Evolutionary conservation across 2,113 vertebrate species (phyloP).

Genomic region (Cyprinodon tularosa): DNA sequence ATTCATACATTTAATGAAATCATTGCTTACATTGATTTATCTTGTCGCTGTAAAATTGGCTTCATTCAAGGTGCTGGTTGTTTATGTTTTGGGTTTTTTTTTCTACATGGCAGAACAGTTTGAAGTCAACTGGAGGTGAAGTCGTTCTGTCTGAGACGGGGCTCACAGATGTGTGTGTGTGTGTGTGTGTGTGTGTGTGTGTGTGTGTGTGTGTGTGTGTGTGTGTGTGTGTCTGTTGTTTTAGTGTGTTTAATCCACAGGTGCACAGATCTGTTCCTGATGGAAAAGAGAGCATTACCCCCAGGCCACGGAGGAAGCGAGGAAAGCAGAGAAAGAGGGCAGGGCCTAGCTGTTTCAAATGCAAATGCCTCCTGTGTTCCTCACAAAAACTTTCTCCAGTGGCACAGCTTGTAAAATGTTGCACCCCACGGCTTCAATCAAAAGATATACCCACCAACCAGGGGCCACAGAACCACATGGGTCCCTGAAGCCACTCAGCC

Average conservation of each 20-base stretch:
- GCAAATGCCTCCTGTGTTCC: constrained; percentile 74
- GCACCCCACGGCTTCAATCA: constrained; percentile 74
- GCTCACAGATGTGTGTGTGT: constrained; percentile 63
- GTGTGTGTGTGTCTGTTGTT: constrained; percentile 28
- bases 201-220: constrained; percentile 18
- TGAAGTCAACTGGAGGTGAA: constrained; percentile 56
- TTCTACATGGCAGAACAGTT: constrained; percentile 17
- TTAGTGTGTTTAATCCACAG: constrained; percentile 74
- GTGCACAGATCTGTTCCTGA: constrained; percentile 71
- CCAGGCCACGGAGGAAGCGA: constrained; percentile 66
- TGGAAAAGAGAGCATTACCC: constrained; percentile 76
- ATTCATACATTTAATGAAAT: not conserved
- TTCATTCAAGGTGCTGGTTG: not conserved
- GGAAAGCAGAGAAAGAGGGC: constrained; percentile 59
- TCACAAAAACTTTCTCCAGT: constrained; percentile 70
- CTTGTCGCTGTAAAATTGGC: not conserved
- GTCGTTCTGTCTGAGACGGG: constrained; percentile 29
- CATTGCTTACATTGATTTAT: not conserved
- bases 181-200: constrained; percentile 30
- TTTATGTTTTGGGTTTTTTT: not conserved
- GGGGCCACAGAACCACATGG: constrained; percentile 56
- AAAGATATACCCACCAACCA: constrained; percentile 63
- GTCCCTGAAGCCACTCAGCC: constrained; percentile 55
- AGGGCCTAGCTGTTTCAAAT: constrained; percentile 77
- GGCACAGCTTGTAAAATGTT: constrained; percentile 77